A percentile compares a stretch with the other conserved stretches of the same genome.
phyloP scores from a whole-genome alignment of 2,888 invertebrate species.

The Digitonthophagus gazella region DNA sequence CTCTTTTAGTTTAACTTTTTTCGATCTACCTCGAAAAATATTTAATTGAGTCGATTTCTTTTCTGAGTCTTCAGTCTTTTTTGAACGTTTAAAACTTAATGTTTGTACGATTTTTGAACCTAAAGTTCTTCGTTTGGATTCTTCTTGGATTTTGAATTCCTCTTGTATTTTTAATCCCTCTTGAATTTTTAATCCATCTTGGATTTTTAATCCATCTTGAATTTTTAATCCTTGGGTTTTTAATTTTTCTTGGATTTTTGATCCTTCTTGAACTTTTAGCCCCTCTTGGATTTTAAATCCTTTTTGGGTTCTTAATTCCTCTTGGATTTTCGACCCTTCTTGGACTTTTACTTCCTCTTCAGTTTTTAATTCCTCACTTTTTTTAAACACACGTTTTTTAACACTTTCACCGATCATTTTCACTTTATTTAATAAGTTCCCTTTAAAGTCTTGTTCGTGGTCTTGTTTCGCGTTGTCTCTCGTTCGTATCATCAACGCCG shows the following conservation, averaged over 20 bases:
- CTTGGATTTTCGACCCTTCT: slow-evolving; percentile 14
- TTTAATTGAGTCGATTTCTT: slow-evolving; percentile 9
- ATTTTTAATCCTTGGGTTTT: slow-evolving; percentile 9
- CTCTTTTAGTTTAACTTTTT: slow-evolving; percentile 24
- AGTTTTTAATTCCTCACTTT: slow-evolving; percentile 16
- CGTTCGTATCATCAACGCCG: slow-evolving; percentile 20
- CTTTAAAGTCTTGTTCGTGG: slow-evolving; percentile 14
- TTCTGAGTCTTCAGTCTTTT: slow-evolving; percentile 23
- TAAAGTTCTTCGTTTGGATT: slow-evolving; percentile 33
- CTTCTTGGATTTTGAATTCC: slow-evolving; percentile 14
- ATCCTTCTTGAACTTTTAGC: slow-evolving; percentile 10
- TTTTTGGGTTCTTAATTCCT: slow-evolving; percentile 16
- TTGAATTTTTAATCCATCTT: slow-evolving; percentile 9
- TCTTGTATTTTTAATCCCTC: slow-evolving; percentile 12
- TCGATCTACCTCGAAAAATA: slow-evolving; percentile 17
- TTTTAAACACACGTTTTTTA: slow-evolving; percentile 20
- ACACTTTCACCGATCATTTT: slow-evolving; percentile 24
- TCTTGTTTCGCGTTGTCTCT: slow-evolving; percentile 7
- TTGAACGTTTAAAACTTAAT: slow-evolving; percentile 36
- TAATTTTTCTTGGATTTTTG: slow-evolving; percentile 18
- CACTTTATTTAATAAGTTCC: slow-evolving; percentile 19
- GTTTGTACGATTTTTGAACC: slow-evolving; percentile 45
- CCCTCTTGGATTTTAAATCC: slow-evolving; percentile 10
- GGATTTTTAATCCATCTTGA: slow-evolving; percentile 12
- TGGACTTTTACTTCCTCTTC: slow-evolving; percentile 6